Evolutionary conservation across 1,140 invertebrate species (phyloP).

Genomic region (Latrodectus geometricus): DNA sequence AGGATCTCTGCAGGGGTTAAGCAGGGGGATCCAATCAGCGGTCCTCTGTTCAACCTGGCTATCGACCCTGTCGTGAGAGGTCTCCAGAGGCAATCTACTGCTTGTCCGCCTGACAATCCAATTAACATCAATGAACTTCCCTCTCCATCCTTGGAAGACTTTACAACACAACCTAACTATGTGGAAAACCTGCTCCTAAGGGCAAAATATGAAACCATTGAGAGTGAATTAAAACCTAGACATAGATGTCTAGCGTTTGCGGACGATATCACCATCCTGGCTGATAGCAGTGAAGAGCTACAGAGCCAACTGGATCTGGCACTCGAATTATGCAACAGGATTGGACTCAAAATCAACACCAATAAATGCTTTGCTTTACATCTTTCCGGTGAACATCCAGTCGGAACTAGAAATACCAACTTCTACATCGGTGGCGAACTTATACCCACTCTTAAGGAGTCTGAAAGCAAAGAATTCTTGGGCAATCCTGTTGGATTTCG

Average conservation of each 20-base stretch:
- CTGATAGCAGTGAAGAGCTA: not conserved
- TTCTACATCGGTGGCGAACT: not conserved
- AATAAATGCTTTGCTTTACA: not conserved
- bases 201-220: too few relatives aligned
- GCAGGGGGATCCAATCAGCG: too few relatives aligned
- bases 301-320: not conserved
- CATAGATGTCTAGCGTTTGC: too few relatives aligned
- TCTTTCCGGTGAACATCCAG: not conserved
- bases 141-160: too few relatives aligned
- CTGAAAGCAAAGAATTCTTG: not conserved
- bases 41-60: too few relatives aligned
- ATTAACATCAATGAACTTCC: too few relatives aligned
- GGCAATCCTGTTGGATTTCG: slow-evolving; percentile 16
- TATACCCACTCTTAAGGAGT: not conserved
- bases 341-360: not conserved
- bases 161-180: too few relatives aligned
- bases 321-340: not conserved
- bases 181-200: too few relatives aligned
- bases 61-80: not conserved
- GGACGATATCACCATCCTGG: too few relatives aligned
- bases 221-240: too few relatives aligned
- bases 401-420: not conserved
- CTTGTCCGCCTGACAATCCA: not conserved
- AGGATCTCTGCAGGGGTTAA: too few relatives aligned
- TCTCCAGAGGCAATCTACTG: not conserved